Evolutionary conservation across 1,140 invertebrate species (phyloP).

Genomic region (Rhopalosiphum padi): DNA sequence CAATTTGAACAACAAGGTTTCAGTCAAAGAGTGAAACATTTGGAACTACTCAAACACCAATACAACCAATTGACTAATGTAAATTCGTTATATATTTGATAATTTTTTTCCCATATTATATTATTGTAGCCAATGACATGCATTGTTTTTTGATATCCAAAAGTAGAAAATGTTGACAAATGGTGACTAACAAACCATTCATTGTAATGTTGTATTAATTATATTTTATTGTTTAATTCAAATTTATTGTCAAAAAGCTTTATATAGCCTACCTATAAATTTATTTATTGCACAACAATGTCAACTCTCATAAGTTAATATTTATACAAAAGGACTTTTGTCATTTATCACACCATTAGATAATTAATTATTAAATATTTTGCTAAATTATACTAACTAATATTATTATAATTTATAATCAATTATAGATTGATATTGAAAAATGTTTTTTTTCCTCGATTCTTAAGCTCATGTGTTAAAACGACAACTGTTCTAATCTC

Average conservation of each 20-base stretch:
- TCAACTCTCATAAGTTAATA: not conserved
- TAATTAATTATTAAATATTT: not conserved
- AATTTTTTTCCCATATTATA: not conserved
- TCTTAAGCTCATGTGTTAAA: not conserved
- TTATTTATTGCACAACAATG: not conserved
- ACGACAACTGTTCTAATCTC: not conserved
- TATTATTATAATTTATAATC: not conserved
- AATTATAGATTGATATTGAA: not conserved
- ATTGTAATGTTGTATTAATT: not conserved
- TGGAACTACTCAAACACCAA: slow-evolving; percentile 26
- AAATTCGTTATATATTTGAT: slow-evolving; percentile 16
- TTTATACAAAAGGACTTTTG: not conserved
- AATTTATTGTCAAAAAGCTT: not conserved
- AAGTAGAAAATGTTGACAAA: not conserved
- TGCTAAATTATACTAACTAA: not conserved
- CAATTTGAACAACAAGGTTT: not conserved
- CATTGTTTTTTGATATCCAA: not conserved
- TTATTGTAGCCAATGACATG: not conserved
- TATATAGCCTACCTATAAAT: not conserved
- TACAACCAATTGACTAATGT: slow-evolving; percentile 39
- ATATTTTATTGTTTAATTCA: not conserved
- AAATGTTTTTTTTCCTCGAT: not conserved
- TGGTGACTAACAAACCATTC: not conserved
- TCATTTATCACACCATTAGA: not conserved
- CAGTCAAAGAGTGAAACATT: not conserved